Base-by-base conservation (phyloP, 2,797 vertebrate genomes). In the Kryptolebias ocellatus region DNA sequence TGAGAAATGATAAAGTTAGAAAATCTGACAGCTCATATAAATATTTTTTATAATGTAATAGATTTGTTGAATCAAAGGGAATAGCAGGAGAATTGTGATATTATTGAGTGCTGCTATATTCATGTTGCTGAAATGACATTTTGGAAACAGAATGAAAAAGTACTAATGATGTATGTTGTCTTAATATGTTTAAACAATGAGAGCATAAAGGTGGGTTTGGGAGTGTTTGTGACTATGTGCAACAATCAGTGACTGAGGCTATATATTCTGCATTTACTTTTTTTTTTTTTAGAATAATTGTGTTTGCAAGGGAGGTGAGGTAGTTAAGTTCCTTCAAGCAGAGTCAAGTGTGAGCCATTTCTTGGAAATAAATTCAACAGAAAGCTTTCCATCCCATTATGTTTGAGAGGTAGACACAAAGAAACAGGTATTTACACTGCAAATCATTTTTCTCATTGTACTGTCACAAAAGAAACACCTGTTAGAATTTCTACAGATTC, bases 311-410 rank as follows among this genome's bases (percentile, higher is more conserved):
- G 79, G 71, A 68, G 62, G 66, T 53, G 69, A 84, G 72, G 72
- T 83, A 81, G 80, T 72, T 79, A 75, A 79, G 81, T 85, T 77
- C 72, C 83, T 82, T 80, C 28, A 78, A 86, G 78, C 74, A 68
- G 79, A 86, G 79, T 84, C 70, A 79, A 89, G 81, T 86, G 71
- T 17, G 75, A 85, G 78, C 67, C 62, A 80, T 84, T 87, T 80
- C 84, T 50, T 81, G 67, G 74, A 70, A 87, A 83, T 88, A 83
- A 87, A 86, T 86, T 86, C 76, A 75, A 49, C 60, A 78, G 68
- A 87, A 83, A 81, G 85, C 71, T 79, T 85, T 86, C 78, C 64
- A 80, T 47, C 62, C 73, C 75, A 61, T 78, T 49, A 64, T 76
- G 64, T 53, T 29, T 53, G 27, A 53, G 27, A 2, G 5, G 15